These are phyloP conservation scores for Hypothenemus hampei DNA, from an alignment of 1,140 invertebrate species.

Conservation along the genomic window DNA sequence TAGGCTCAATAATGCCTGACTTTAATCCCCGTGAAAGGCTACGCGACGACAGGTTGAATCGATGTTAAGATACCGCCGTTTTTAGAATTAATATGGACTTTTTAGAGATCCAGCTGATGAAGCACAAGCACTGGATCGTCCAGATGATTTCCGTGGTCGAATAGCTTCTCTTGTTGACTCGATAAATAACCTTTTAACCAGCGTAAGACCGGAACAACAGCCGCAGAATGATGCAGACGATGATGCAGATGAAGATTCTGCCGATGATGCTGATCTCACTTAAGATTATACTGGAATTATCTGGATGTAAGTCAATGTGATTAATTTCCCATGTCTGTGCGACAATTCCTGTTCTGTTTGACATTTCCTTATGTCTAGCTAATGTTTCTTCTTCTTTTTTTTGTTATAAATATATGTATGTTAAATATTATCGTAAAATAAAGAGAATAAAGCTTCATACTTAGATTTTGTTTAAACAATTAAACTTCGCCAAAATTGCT, in stretches of 20 bases:
- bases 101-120: conserved; percentile 30
- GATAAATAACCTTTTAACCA: conserved; percentile 66
- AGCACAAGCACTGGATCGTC: conserved; percentile 35
- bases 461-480: too few relatives aligned
- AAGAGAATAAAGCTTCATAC: too few relatives aligned
- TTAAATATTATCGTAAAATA: too few relatives aligned
- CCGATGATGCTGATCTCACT: conserved; percentile 25
- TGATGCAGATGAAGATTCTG: conserved; percentile 41
- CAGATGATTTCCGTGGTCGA: conserved; percentile 54
- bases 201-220: conserved; percentile 52
- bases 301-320: too few relatives aligned
- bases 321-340: too few relatives aligned
- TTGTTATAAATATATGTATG: too few relatives aligned
- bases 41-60: not conserved
- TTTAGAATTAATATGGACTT: conserved; percentile 10
- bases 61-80: not conserved
- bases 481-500: too few relatives aligned
- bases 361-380: too few relatives aligned
- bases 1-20: conserved; percentile 61
- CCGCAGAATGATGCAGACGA: conserved; percentile 47
- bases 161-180: conserved; percentile 63
- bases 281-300: too few relatives aligned
- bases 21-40: conserved; percentile 50
- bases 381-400: too few relatives aligned
- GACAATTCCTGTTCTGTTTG: too few relatives aligned